Conservation (phyloP, 2,797 vertebrate genomes). For the Phoxinus dragarum region DNA sequence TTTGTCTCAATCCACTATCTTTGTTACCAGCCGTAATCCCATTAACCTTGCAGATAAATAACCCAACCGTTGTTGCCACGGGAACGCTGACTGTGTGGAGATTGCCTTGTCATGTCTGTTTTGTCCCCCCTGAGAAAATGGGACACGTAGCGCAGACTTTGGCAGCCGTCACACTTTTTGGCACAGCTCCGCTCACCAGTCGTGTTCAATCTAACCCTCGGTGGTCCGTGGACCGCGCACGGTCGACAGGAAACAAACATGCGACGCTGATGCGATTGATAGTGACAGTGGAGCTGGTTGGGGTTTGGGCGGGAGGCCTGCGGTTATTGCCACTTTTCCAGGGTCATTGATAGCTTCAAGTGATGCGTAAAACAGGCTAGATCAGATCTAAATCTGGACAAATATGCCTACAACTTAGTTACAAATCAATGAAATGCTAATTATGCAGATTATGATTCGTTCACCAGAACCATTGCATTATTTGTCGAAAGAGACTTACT, state of each 20-base stretch:
- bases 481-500: not conserved
- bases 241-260: conserved; percentile 70
- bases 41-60: conserved; percentile 85
- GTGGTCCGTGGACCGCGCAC: conserved; percentile 60
- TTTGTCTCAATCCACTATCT: conserved; percentile 80
- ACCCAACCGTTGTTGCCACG: conserved; percentile 73
- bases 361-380: conserved; percentile 18
- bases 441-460: not conserved
- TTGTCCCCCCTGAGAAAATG: conserved; percentile 75
- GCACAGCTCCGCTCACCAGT: conserved; percentile 67
- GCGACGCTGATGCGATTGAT: conserved; percentile 62
- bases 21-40: conserved; percentile 78
- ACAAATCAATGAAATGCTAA: not conserved
- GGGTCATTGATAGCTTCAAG: conserved; percentile 45
- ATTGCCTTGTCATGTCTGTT: conserved; percentile 85
- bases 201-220: conserved; percentile 73
- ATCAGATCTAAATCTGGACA: conserved; percentile 24
- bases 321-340: conserved; percentile 53
- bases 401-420: conserved; percentile 19
- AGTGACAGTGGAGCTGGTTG: conserved; percentile 58
- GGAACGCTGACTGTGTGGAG: conserved; percentile 79
- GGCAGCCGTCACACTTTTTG: conserved; percentile 76
- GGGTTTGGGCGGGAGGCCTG: conserved; percentile 53
- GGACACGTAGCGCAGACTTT: conserved; percentile 71
- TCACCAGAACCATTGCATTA: not conserved